phyloP scores from a whole-genome alignment of 2,113 vertebrate genomes.

The Talpa occidentalis region DNA sequence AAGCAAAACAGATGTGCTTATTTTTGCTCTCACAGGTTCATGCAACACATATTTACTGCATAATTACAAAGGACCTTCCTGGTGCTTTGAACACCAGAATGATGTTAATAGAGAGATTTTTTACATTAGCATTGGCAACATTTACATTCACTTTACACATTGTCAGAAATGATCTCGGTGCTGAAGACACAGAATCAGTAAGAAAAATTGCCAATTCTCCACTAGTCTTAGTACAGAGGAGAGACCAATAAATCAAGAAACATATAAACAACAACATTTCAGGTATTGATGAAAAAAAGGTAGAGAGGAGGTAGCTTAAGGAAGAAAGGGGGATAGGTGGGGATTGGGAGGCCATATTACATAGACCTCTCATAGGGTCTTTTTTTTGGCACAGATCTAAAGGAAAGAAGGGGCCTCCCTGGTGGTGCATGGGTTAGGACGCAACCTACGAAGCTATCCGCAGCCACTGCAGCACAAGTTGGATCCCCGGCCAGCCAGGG shows the following conservation, averaged over 20 bases:
- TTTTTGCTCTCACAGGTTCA: background rate
- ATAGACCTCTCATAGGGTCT: background rate
- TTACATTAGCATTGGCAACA: slow-evolving; percentile 86
- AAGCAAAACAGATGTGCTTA: background rate
- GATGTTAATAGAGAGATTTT: slow-evolving; percentile 86
- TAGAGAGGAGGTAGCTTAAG: background rate
- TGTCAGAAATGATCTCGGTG: background rate
- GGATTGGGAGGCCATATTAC: background rate
- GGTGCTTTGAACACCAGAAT: slow-evolving; percentile 79
- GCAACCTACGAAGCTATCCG: too few relatives aligned
- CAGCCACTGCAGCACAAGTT: too few relatives aligned
- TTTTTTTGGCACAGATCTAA: too few relatives aligned
- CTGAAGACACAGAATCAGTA: background rate
- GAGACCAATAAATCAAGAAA: background rate
- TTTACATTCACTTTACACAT: slow-evolving; percentile 88
- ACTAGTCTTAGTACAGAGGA: background rate
- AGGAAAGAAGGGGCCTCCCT: too few relatives aligned
- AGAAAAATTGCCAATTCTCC: background rate
- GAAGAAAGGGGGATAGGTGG: background rate
- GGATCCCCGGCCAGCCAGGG: too few relatives aligned
- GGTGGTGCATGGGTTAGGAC: too few relatives aligned
- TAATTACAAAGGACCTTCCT: background rate
- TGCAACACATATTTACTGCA: background rate
- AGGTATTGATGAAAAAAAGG: background rate
- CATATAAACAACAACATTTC: background rate